Percentiles rank a stretch among this genome's conserved stretches.
Evolutionary conservation across 2,113 vertebrate genomes (phyloP).

Genomic region (Rattus rattus): DNA sequence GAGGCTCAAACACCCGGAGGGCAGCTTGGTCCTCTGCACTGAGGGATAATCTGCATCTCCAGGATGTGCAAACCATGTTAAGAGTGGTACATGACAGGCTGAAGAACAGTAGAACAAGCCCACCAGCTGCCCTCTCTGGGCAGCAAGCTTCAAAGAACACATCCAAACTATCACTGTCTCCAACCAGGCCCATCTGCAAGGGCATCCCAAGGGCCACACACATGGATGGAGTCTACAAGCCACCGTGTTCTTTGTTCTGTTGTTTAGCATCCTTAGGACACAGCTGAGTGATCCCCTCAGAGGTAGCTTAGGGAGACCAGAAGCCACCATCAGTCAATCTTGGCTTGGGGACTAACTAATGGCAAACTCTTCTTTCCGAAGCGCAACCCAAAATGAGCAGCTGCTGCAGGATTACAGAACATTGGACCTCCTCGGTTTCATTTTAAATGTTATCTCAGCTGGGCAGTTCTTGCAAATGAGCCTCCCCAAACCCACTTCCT

Average conservation of each 20-base stretch:
- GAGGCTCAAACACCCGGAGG: background rate
- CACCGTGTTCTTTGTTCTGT: constrained; percentile 5
- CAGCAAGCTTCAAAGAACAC: constrained; percentile 46
- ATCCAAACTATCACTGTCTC: constrained; percentile 66
- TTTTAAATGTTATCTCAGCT: constrained; percentile 72
- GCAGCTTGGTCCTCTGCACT: constrained; percentile 4
- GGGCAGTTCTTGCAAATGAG: constrained; percentile 74
- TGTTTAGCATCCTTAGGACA: constrained; percentile 40
- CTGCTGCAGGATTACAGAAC: constrained; percentile 77
- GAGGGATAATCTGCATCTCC: constrained; percentile 61
- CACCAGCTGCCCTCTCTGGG: constrained; percentile 66
- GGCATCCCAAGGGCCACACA: constrained; percentile 54
- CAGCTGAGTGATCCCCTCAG: background rate
- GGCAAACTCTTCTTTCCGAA: background rate
- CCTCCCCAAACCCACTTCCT: background rate
- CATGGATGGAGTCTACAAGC: background rate
- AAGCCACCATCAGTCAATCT: background rate
- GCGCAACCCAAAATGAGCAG: constrained; percentile 53
- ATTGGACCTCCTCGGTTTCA: constrained; percentile 65
- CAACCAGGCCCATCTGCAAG: constrained; percentile 31
- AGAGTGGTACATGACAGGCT: constrained; percentile 71
- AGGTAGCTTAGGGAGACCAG: constrained; percentile 55
- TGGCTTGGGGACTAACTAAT: background rate
- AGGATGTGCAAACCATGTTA: constrained; percentile 59
- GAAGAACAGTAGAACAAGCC: constrained; percentile 73